These are phyloP conservation scores for Parauchenoglanis ngamensis DNA, from an alignment of 2,797 vertebrate species.

Conservation along the genomic window DNA sequence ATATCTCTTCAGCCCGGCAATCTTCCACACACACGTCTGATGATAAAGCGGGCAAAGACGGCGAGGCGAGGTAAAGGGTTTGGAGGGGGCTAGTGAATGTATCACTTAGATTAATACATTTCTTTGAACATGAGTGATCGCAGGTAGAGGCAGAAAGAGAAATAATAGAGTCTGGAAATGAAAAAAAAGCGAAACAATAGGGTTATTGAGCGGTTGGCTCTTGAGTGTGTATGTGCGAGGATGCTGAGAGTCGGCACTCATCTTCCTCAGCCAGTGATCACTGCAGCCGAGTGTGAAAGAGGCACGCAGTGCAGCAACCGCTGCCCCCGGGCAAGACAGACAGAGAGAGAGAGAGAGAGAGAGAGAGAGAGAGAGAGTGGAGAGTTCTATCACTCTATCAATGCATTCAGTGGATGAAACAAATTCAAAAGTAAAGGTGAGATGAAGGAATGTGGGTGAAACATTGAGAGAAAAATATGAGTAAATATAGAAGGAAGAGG, in stretches of 20 bases:
- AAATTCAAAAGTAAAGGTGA: conserved; percentile 34
- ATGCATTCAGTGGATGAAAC: conserved; percentile 32
- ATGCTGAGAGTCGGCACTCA: conserved; percentile 30
- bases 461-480: conserved; percentile 33
- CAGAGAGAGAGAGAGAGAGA: conserved; percentile 8
- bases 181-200: conserved; percentile 69
- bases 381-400: conserved; percentile 33
- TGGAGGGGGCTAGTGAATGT: conserved; percentile 72
- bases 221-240: conserved; percentile 24
- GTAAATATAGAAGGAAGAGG: conserved; percentile 35
- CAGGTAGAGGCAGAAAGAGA: conserved; percentile 51
- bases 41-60: conserved; percentile 73
- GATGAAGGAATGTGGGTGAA: conserved; percentile 28
- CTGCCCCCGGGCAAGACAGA: conserved; percentile 22
- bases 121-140: conserved; percentile 72
- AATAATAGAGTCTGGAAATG: conserved; percentile 65
- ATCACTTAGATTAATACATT: conserved; percentile 75
- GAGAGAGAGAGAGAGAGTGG: not conserved
- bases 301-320: conserved; percentile 46
- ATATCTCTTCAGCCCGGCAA: conserved; percentile 61
- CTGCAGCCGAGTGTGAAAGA: conserved; percentile 55
- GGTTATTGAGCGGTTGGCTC: conserved; percentile 42
- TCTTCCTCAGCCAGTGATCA: conserved; percentile 51
- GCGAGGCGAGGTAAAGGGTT: conserved; percentile 66
- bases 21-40: conserved; percentile 64